phyloP scores from a whole-genome alignment of 2,113 vertebrate species.

The Alces alces region DNA sequence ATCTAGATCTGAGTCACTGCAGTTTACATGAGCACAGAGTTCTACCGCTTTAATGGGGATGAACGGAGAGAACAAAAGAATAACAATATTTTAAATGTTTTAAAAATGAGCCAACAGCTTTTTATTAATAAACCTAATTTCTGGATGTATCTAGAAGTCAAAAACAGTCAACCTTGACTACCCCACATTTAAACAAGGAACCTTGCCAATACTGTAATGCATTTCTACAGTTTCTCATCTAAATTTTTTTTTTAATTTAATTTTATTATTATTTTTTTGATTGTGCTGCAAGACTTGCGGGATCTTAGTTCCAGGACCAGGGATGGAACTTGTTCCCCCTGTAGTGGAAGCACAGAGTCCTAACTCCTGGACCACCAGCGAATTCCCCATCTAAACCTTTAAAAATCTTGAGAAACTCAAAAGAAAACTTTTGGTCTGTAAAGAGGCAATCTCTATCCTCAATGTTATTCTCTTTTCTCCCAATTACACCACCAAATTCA shows the following conservation, averaged over 20 bases:
- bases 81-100: neutral
- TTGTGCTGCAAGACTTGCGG: neutral
- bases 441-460: neutral
- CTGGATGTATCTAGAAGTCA: neutral
- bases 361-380: neutral
- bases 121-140: neutral
- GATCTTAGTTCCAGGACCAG: neutral
- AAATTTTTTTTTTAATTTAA: neutral
- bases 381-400: neutral
- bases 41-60: neutral
- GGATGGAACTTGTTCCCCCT: neutral
- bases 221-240: neutral
- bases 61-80: neutral
- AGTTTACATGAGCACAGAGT: neutral
- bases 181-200: neutral
- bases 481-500: neutral
- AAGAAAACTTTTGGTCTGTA: neutral
- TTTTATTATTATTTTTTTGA: neutral
- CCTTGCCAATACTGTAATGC: neutral
- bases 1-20: neutral
- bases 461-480: neutral
- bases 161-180: neutral
- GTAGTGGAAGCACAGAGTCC: neutral
- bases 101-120: neutral
- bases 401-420: neutral